Percentiles rank a stretch among this genome's conserved stretches.
Conservation (phyloP, 2,888 invertebrate species). For the Pimpla rufipes region DNA sequence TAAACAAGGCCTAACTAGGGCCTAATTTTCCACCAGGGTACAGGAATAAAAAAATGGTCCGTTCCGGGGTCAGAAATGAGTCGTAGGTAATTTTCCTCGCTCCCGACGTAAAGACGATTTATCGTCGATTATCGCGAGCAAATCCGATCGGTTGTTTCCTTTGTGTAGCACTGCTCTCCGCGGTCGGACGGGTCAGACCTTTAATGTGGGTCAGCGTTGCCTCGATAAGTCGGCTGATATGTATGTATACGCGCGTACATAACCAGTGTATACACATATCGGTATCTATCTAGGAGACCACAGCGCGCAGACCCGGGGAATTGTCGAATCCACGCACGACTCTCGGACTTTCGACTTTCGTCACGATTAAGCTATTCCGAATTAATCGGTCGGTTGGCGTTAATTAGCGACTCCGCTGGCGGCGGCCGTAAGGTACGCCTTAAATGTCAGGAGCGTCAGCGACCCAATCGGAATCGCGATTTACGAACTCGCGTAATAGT, state of each 20-base stretch:
- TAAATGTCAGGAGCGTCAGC: slow-evolving; percentile 35
- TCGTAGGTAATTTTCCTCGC: background rate
- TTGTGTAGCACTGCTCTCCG: slow-evolving; percentile 17
- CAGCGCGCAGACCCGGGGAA: background rate
- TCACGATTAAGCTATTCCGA: slow-evolving; percentile 28
- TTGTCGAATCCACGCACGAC: slow-evolving; percentile 40
- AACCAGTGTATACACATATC: background rate
- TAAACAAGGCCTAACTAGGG: no score
- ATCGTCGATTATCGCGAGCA: background rate
- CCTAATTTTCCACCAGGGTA: no score
- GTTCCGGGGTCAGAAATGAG: background rate
- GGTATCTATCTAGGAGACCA: background rate
- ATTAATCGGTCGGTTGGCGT: slow-evolving; percentile 43
- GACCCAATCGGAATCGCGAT: background rate
- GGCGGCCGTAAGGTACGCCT: slow-evolving; percentile 16
- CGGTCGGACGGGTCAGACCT: slow-evolving; percentile 41
- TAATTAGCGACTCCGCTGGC: slow-evolving; percentile 34
- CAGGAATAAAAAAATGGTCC: no score
- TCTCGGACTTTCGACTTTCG: slow-evolving; percentile 52
- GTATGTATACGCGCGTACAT: background rate
- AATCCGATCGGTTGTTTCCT: slow-evolving; percentile 29
- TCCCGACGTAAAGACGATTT: background rate
- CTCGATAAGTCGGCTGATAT: slow-evolving; percentile 39
- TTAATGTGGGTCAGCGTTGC: slow-evolving; percentile 53
- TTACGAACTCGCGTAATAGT: slow-evolving; percentile 4